phyloP scores from a whole-genome alignment of 2,888 invertebrate genomes.

The Leptinotarsa peninsularis region DNA sequence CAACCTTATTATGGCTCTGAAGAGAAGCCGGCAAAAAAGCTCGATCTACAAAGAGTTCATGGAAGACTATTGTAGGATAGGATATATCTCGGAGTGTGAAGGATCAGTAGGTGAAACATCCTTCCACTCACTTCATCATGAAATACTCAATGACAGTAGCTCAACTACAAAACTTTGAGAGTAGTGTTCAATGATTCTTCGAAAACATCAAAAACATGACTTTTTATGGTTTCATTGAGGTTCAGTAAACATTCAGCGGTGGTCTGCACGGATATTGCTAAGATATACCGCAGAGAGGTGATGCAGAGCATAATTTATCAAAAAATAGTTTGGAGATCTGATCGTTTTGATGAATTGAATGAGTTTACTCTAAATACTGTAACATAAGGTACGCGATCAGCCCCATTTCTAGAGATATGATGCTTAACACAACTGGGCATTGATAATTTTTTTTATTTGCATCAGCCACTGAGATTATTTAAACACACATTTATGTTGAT shows the following conservation, averaged over 20 bases:
- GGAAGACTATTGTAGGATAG: no score
- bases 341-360: neutral
- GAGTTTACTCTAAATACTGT: neutral
- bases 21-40: no score
- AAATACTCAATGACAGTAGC: constrained; percentile 24
- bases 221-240: constrained; percentile 23
- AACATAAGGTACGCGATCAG: constrained; percentile 24
- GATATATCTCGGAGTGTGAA: no score
- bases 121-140: constrained; percentile 27
- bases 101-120: neutral
- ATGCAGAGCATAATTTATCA: constrained; percentile 19
- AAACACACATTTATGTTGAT: constrained; percentile 25
- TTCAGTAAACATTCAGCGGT: constrained; percentile 27
- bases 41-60: no score
- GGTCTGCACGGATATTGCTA: constrained; percentile 26
- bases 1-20: no score
- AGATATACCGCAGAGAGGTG: constrained; percentile 27
- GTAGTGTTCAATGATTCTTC: constrained; percentile 28
- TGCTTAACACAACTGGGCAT: constrained; percentile 22
- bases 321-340: constrained; percentile 27
- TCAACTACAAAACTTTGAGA: constrained; percentile 31
- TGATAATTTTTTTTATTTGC: constrained; percentile 9
- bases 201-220: constrained; percentile 23
- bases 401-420: constrained; percentile 27
- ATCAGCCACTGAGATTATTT: constrained; percentile 4